phyloP scores from a whole-genome alignment of 2,888 invertebrate genomes.

The Drosophila testacea region DNA sequence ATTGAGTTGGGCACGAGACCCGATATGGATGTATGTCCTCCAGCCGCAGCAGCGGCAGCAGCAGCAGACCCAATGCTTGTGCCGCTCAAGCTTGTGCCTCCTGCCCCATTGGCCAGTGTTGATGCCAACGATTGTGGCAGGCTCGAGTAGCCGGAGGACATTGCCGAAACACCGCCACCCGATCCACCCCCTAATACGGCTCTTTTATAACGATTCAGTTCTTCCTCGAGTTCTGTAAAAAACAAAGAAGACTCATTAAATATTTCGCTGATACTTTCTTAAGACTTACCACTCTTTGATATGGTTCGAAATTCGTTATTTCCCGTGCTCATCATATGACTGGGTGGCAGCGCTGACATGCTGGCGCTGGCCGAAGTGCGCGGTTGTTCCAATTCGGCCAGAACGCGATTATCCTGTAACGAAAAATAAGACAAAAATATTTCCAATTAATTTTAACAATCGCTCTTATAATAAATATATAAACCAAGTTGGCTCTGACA shows the following conservation, averaged over 20 bases:
- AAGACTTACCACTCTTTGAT: conserved; percentile 82
- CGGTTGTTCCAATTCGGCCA: conserved; percentile 95
- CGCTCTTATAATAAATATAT: no score
- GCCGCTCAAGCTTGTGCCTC: conserved; percentile 72
- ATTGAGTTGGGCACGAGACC: conserved; percentile 82
- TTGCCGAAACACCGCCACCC: conserved; percentile 60
- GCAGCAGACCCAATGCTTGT: conserved; percentile 62
- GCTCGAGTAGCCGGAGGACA: conserved; percentile 78
- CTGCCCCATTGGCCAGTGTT: conserved; percentile 77
- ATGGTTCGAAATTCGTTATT: conserved; percentile 84
- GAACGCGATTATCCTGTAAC: conserved; percentile 90
- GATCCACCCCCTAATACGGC: conserved; percentile 79
- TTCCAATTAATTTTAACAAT: no score
- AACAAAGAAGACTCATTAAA: background rate
- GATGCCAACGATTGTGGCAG: conserved; percentile 81
- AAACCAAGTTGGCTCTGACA: conserved; percentile 5
- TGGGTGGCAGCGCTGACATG: conserved; percentile 81
- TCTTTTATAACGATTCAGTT: conserved; percentile 83
- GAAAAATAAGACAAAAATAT: background rate
- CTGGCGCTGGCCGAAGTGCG: conserved; percentile 85
- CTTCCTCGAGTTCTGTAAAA: conserved; percentile 81
- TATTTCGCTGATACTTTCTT: background rate
- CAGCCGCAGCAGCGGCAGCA: conserved; percentile 29
- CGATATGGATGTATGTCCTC: conserved; percentile 82
- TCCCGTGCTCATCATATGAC: conserved; percentile 81